A percentile compares a stretch with the other conserved stretches of the same genome.
Evolutionary conservation across 1,140 invertebrate species (phyloP).

Genomic region (Magallana gigas): DNA sequence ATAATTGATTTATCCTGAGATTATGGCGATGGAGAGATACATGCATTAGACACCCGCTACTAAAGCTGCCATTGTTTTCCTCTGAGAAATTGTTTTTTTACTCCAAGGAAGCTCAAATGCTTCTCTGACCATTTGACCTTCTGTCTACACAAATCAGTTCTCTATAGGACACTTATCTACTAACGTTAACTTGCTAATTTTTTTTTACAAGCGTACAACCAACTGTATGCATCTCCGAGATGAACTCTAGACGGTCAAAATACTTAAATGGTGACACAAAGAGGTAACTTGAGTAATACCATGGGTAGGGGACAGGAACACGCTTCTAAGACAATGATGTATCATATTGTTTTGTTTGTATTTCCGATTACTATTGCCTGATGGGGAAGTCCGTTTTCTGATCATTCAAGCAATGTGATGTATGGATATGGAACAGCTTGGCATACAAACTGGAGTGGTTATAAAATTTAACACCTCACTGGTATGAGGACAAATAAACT

Average conservation of each 20-base stretch:
- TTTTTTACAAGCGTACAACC: background rate
- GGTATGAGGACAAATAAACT: background rate
- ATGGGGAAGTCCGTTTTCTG: background rate
- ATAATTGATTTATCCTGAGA: constrained; percentile 35
- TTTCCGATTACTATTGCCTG: background rate
- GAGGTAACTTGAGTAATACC: background rate
- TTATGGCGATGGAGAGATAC: constrained; percentile 6
- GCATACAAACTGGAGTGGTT: constrained; percentile 21
- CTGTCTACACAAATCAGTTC: background rate
- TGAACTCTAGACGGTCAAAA: too few relatives aligned
- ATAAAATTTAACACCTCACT: constrained; percentile 1
- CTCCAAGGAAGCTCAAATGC: background rate
- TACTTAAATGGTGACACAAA: background rate
- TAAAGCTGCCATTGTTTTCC: constrained; percentile 26
- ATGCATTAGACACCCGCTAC: constrained; percentile 1
- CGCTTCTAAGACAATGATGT: constrained; percentile 17
- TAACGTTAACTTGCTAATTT: background rate
- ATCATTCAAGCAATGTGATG: background rate
- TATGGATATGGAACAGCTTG: constrained; percentile 34
- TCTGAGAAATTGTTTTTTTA: background rate
- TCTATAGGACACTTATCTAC: background rate
- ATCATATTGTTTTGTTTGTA: constrained; percentile 10
- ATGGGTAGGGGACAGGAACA: background rate
- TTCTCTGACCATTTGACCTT: constrained; percentile 24
- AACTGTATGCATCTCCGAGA: too few relatives aligned